These are phyloP conservation scores for Leptinotarsa undecemlineata DNA, from an alignment of 1,140 invertebrate species.

Conservation along the genomic window DNA sequence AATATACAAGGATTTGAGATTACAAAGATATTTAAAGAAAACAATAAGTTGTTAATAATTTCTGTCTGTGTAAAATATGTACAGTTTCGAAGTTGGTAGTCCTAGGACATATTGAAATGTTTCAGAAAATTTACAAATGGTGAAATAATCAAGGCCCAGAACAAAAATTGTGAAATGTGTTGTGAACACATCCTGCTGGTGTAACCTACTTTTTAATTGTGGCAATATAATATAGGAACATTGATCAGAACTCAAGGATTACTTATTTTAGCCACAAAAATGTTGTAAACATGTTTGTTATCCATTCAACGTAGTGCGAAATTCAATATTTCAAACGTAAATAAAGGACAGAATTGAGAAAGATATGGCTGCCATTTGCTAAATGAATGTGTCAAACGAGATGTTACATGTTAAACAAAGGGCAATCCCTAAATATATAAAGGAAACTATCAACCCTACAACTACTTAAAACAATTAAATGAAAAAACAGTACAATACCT, in stretches of 20 bases:
- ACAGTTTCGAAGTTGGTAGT: no score
- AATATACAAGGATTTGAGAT: neutral
- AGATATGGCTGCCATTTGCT: slow-evolving; percentile 48
- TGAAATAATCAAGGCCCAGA: neutral
- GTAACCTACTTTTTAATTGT: slow-evolving; percentile 23
- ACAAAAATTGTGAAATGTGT: slow-evolving; percentile 24
- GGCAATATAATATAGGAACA: neutral
- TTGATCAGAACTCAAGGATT: slow-evolving; percentile 10
- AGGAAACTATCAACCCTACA: neutral
- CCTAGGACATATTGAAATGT: no score
- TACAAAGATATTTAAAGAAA: neutral
- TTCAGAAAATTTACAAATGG: neutral
- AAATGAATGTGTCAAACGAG: slow-evolving; percentile 30
- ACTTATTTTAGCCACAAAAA: slow-evolving; percentile 29
- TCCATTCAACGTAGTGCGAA: neutral
- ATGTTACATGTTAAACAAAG: slow-evolving; percentile 26
- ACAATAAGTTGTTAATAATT: neutral
- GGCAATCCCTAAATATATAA: neutral
- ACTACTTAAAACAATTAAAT: slow-evolving; percentile 11
- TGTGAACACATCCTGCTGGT: neutral
- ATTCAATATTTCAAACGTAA: slow-evolving; percentile 1
- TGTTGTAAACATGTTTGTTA: neutral
- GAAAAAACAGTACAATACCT: slow-evolving; percentile 57
- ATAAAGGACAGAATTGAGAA: slow-evolving; percentile 33
- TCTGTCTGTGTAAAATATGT: no score